Conservation (phyloP, 2,113 vertebrate species). For the Oncorhynchus mykiss region DNA sequence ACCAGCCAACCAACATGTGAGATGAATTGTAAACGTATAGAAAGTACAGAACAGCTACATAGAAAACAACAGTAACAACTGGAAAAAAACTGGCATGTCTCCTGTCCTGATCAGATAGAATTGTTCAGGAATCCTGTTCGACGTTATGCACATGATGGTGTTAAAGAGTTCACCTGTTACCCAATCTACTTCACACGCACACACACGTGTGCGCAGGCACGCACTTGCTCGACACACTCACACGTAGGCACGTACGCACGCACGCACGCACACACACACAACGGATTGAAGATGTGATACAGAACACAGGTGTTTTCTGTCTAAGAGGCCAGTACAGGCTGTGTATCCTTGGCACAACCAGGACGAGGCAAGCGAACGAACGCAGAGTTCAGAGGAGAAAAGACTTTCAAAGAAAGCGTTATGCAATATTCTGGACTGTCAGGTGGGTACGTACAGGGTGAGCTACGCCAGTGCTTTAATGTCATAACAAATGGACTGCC, state of each 20-base stretch:
- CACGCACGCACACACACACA: background rate
- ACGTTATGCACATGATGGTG: background rate
- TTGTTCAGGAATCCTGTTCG: background rate
- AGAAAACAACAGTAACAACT: no score
- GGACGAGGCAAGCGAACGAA: slow-evolving; percentile 6
- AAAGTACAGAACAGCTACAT: no score
- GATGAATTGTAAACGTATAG: no score
- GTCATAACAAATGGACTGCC: slow-evolving; percentile 3
- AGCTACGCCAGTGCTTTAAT: background rate
- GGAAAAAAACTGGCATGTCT: no score
- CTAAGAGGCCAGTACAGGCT: background rate
- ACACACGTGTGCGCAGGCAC: background rate
- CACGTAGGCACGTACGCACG: no score
- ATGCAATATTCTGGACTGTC: background rate
- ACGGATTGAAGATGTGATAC: background rate
- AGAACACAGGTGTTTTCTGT: background rate
- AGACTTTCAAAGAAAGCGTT: slow-evolving; percentile 9
- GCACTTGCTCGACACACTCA: background rate
- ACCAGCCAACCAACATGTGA: no score
- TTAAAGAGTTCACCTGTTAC: background rate
- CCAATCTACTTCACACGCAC: background rate
- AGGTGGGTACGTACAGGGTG: background rate
- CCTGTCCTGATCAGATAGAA: background rate
- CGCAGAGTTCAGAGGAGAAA: slow-evolving; percentile 34
- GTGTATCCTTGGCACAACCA: background rate